These are phyloP conservation scores for Gallinago nigripennis DNA, from an alignment of 2,797 vertebrate species.

Conservation along the genomic window DNA sequence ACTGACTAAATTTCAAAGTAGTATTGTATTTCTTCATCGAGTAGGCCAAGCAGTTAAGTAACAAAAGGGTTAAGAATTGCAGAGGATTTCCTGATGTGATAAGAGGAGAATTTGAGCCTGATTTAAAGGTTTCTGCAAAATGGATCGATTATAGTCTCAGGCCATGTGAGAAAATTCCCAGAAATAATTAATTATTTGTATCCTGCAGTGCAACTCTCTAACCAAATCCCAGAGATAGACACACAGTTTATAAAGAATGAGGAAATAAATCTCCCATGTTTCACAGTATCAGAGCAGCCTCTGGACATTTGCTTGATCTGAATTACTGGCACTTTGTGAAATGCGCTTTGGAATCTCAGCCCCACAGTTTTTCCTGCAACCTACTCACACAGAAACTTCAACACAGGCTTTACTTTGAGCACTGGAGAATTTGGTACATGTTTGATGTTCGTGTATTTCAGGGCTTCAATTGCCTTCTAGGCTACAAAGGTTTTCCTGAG, in stretches of 20 bases:
- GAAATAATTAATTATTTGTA: background rate
- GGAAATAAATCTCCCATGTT: background rate
- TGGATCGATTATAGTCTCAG: background rate
- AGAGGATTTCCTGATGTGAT: background rate
- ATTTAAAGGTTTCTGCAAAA: background rate
- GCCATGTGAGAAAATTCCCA: background rate
- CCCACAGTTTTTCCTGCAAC: background rate
- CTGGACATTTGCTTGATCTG: background rate
- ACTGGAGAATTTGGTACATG: background rate
- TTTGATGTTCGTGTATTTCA: background rate
- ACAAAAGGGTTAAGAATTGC: background rate
- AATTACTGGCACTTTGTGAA: background rate
- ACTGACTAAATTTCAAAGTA: background rate
- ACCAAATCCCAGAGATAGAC: background rate
- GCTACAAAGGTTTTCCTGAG: background rate
- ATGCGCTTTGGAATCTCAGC: background rate
- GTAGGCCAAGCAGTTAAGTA: background rate
- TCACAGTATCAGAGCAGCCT: background rate
- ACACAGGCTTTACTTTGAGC: background rate
- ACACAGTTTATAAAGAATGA: background rate
- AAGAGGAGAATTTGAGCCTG: background rate
- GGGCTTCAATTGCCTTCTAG: background rate
- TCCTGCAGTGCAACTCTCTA: background rate
- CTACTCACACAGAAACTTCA: background rate
- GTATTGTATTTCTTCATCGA: background rate